phyloP scores from a whole-genome alignment of 2,797 vertebrate species.

The Sebastes ruberrimus region DNA sequence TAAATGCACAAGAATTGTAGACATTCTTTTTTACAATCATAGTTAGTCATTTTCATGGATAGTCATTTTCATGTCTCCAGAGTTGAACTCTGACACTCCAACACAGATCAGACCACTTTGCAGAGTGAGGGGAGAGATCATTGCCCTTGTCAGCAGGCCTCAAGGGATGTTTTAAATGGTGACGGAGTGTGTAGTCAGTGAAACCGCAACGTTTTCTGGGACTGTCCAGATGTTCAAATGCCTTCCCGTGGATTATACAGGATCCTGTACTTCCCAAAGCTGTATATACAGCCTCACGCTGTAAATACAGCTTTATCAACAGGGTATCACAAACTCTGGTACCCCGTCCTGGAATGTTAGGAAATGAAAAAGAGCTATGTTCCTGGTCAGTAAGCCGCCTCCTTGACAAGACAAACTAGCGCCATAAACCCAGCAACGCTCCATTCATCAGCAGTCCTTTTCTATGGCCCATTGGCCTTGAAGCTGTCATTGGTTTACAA shows the following conservation, averaged over 20 bases:
- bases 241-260: conserved; percentile 59
- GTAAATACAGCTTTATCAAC: conserved; percentile 57
- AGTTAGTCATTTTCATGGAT: neutral
- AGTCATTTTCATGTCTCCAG: conserved; percentile 12
- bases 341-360: conserved; percentile 39
- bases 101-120: conserved; percentile 18
- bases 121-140: conserved; percentile 34
- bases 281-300: conserved; percentile 32
- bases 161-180: conserved; percentile 60
- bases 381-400: conserved; percentile 43
- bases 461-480: conserved; percentile 50
- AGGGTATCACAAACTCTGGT: conserved; percentile 36
- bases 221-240: conserved; percentile 65
- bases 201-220: conserved; percentile 26
- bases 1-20: neutral
- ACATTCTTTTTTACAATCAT: neutral
- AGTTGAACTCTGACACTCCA: conserved; percentile 23
- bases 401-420: conserved; percentile 60
- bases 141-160: conserved; percentile 49
- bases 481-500: conserved; percentile 66
- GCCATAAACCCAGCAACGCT: conserved; percentile 54
- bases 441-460: conserved; percentile 56
- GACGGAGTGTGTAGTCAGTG: conserved; percentile 24
- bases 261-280: conserved; percentile 35
- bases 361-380: conserved; percentile 29